These are phyloP conservation scores for Champsocephalus esox DNA, from an alignment of 2,797 vertebrate species.

Conservation along the genomic window DNA sequence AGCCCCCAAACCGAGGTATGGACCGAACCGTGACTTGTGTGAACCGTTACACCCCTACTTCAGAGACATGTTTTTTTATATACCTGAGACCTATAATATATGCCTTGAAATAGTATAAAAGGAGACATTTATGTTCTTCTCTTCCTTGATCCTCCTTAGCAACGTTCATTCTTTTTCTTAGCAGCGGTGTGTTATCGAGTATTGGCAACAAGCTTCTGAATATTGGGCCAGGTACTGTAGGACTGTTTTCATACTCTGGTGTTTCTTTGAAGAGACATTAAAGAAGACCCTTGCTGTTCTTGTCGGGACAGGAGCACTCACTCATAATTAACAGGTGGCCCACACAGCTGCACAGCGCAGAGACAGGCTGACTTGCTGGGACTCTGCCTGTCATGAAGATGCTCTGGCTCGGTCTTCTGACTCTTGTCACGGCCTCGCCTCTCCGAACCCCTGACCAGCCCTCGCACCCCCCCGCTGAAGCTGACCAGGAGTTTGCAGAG, in stretches of 20 bases:
- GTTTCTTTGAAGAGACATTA: slow-evolving; percentile 27
- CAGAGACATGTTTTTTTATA: too few relatives aligned
- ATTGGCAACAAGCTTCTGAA: not conserved
- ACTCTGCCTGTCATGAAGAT: slow-evolving; percentile 45
- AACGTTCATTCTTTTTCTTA: too few relatives aligned
- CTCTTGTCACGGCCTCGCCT: slow-evolving; percentile 37
- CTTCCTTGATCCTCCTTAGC: too few relatives aligned
- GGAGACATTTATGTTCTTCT: too few relatives aligned
- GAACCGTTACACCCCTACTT: too few relatives aligned
- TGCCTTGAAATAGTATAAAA: too few relatives aligned
- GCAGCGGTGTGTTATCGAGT: too few relatives aligned
- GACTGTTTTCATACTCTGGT: not conserved
- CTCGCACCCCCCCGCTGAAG: slow-evolving; percentile 2
- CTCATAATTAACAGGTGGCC: slow-evolving; percentile 73
- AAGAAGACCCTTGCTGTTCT: slow-evolving; percentile 44
- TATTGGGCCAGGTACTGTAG: not conserved
- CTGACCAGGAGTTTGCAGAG: slow-evolving; percentile 71
- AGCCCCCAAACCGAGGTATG: too few relatives aligned
- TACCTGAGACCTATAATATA: too few relatives aligned
- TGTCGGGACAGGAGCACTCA: slow-evolving; percentile 65
- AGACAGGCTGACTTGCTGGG: slow-evolving; percentile 7
- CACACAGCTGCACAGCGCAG: slow-evolving; percentile 9
- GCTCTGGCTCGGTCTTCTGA: slow-evolving; percentile 62
- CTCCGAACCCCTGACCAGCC: slow-evolving; percentile 17
- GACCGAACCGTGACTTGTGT: too few relatives aligned